phyloP scores from a whole-genome alignment of 2,888 invertebrate genomes.

The Ellobium chinense region DNA sequence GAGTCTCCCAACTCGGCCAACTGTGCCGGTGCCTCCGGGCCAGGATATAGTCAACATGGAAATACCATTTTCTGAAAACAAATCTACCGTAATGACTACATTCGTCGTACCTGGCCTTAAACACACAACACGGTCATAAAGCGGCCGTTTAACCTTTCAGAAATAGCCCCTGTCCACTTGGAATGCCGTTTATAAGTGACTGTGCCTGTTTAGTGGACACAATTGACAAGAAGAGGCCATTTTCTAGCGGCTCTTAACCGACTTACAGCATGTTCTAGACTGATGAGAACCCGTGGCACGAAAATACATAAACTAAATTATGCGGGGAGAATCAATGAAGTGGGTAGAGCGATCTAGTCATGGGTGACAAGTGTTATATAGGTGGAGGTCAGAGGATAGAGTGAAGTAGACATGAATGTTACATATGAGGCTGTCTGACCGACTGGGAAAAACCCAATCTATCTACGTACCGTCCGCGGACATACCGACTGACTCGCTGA shows the following conservation, averaged over 20 bases:
- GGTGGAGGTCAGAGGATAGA: too few relatives aligned
- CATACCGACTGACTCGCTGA: too few relatives aligned
- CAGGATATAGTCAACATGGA: background rate
- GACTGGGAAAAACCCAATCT: too few relatives aligned
- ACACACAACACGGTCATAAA: background rate
- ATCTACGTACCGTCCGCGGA: too few relatives aligned
- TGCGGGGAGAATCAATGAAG: too few relatives aligned
- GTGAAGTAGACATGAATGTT: too few relatives aligned
- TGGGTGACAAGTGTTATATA: too few relatives aligned
- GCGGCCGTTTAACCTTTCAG: background rate
- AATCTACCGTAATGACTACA: background rate
- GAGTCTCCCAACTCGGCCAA: background rate
- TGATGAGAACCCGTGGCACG: too few relatives aligned
- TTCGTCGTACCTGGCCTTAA: background rate
- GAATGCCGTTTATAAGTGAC: background rate
- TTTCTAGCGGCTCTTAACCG: background rate
- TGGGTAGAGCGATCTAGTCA: too few relatives aligned
- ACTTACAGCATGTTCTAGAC: background rate
- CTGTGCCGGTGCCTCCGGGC: background rate
- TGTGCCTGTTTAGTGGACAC: background rate
- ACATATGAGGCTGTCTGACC: too few relatives aligned
- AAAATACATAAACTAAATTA: too few relatives aligned
- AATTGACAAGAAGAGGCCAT: background rate
- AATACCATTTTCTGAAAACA: background rate
- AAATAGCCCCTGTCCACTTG: background rate